Base-by-base conservation (phyloP, 2,888 invertebrate genomes). In the Melikaiella ostensackeni region DNA sequence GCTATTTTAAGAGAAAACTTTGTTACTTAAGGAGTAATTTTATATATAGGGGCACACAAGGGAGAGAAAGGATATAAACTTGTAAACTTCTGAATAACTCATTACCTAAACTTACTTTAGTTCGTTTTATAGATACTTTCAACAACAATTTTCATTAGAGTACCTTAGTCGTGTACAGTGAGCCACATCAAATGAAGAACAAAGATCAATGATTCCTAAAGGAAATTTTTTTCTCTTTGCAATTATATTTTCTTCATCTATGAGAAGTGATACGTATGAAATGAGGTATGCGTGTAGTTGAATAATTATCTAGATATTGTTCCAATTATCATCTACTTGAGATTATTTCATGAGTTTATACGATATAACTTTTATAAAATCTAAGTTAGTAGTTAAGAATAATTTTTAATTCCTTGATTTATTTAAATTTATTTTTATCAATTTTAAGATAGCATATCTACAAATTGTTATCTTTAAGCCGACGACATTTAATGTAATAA, bases 361-460 rank as follows among this genome's bases (percentile, higher is more conserved):
- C 1, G 59, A 19, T 33, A 13, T 33, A 61, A 30, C 5, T 19
- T 61, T 61, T 9, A 9, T 50, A 19, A 27, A 30, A 61, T 30
- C 19, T 19, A 27, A 61, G 27, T 61, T 61, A 61, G 16, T 30
- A 9, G n/a, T 35, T 63, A 35, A 21, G 6, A 35, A 35, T 78
- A 75, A 75, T 63, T 77, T 78, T 74, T 16, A n/a, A n/a, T n/a
- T n/a, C n/a, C n/a, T n/a, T n/a, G n/a, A n/a, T n/a, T n/a, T n/a
- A n/a, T n/a, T n/a, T n/a, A n/a, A n/a, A 38, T 75, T n/a, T 57
- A 66, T 30, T 74, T 42, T 46, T 1, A 77, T 21, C 3, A 61
- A 62, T 3, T 11, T 77, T 77, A 75, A 7, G 75, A 77, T 76
- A 75, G 70, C 78, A 76, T 76, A 79, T 75, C 63, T n/a, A 24